Percentiles rank a stretch among this genome's conserved stretches.
These are phyloP conservation scores for Morone saxatilis DNA, from an alignment of 2,113 vertebrate genomes.

Conservation along the genomic window DNA sequence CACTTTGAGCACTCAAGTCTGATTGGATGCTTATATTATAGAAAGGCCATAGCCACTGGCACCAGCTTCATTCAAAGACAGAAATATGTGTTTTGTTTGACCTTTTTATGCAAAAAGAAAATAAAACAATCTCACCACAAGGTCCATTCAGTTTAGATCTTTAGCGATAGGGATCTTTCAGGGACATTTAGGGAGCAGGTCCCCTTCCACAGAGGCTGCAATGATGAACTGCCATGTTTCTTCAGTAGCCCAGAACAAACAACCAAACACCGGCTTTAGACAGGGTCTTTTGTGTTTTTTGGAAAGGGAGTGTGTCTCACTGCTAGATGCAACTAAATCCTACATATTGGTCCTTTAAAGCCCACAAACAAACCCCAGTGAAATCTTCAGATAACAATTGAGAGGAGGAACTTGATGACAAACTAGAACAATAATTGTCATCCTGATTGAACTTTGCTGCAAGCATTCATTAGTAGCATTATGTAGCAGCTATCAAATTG, in stretches of 20 bases:
- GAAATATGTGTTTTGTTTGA: background rate
- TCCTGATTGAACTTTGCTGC: background rate
- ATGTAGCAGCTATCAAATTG: background rate
- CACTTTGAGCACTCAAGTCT: background rate
- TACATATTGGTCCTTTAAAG: background rate
- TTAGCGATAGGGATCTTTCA: too few relatives aligned
- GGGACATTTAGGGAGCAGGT: too few relatives aligned
- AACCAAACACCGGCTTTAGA: too few relatives aligned
- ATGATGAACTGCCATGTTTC: too few relatives aligned
- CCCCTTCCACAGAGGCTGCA: too few relatives aligned
- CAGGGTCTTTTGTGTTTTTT: too few relatives aligned
- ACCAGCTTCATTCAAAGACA: background rate
- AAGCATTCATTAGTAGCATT: background rate
- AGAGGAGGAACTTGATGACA: background rate
- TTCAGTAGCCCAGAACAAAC: too few relatives aligned
- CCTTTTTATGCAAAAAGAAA: background rate
- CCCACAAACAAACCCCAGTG: background rate
- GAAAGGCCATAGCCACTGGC: background rate
- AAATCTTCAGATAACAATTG: background rate
- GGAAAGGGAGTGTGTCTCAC: too few relatives aligned
- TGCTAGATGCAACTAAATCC: too few relatives aligned
- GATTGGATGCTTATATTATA: background rate
- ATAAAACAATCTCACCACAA: background rate
- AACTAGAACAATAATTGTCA: background rate
- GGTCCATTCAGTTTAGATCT: background rate